Base-by-base conservation (phyloP, 1,140 invertebrate genomes). In the Epicauta chinensis region DNA sequence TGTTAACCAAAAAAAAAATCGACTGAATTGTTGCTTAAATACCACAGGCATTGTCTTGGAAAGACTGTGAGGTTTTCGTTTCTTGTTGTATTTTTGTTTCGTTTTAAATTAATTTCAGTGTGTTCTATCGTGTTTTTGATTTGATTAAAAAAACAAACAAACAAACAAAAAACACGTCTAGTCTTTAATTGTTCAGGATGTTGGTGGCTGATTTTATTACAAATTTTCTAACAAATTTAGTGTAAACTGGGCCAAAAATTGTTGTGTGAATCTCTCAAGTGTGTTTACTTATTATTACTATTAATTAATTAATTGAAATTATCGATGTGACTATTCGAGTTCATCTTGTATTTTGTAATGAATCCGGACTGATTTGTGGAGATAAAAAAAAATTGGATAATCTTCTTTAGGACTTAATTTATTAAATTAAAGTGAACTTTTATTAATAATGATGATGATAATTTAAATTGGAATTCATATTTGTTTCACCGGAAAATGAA, bases 121-220 rank as follows among this genome's bases (percentile, higher is more conserved):
- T 50, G 46, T 55, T 50, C 46, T 14, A 4, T n/a, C n/a, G n/a
- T n/a, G n/a, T n/a, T n/a, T n/a, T n/a, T n/a, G n/a, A n/a, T n/a
- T n/a, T n/a, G n/a, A n/a, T n/a, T n/a, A n/a, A n/a, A n/a, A n/a
- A n/a, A n/a, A n/a, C n/a, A n/a, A n/a, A 1, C 6, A 12, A 31
- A 12, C 32, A 30, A 32, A 35, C 35, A 41, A 12, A 31, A 47
- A 46, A 31, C 43, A 34, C 46, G 46, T 42, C 51, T 53, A 53
- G 51, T 53, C 51, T 53, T 44, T 40, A 53, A 47, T 53, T 44
- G 43, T 43, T 53, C 51, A 53, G 51, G 44, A 53, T 53, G 35
- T 44, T 50, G 46, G 44, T 55, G 43, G 46, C 31, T 44, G 53
- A 51, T 51, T 51, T 51, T 43, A n/a, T 51, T 43, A 51, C 12